Evolutionary conservation across 1,140 invertebrate genomes (phyloP).

Genomic region (Zophobas morio): DNA sequence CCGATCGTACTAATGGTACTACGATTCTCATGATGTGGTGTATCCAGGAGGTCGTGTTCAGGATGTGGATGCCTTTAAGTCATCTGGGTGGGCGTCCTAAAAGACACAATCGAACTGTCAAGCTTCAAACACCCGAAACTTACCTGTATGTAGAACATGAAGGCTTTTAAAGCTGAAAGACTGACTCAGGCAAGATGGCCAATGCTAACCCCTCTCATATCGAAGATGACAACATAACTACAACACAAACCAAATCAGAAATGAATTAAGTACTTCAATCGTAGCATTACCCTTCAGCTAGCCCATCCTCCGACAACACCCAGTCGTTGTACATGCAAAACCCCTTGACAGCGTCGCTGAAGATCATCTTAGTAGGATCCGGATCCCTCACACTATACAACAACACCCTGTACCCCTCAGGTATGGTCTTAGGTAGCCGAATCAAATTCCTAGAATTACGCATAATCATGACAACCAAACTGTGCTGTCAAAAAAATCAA

Average conservation of each 20-base stretch:
- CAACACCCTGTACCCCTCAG: slow-evolving; percentile 75
- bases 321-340: slow-evolving; percentile 79
- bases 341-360: slow-evolving; percentile 73
- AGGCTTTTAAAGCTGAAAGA: slow-evolving; percentile 72
- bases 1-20: slow-evolving; percentile 73
- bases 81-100: slow-evolving; percentile 74
- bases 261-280: not conserved
- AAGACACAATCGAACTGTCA: slow-evolving; percentile 56
- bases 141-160: slow-evolving; percentile 79
- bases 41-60: slow-evolving; percentile 74
- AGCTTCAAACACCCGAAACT: slow-evolving; percentile 22
- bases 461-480: slow-evolving; percentile 38
- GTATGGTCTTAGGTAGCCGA: slow-evolving; percentile 70
- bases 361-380: slow-evolving; percentile 74
- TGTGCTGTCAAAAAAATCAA: slow-evolving; percentile 27
- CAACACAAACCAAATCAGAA: slow-evolving; percentile 40
- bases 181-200: slow-evolving; percentile 75
- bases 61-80: slow-evolving; percentile 73
- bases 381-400: slow-evolving; percentile 73
- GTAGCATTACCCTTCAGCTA: slow-evolving; percentile 70
- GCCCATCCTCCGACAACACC: slow-evolving; percentile 74
- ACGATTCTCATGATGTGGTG: slow-evolving; percentile 75
- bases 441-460: slow-evolving; percentile 67
- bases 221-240: slow-evolving; percentile 75
- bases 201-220: slow-evolving; percentile 76